Percentiles rank a stretch among this genome's conserved stretches.
Conservation (phyloP, 2,888 invertebrate species). For the Orthonevra nobilis region DNA sequence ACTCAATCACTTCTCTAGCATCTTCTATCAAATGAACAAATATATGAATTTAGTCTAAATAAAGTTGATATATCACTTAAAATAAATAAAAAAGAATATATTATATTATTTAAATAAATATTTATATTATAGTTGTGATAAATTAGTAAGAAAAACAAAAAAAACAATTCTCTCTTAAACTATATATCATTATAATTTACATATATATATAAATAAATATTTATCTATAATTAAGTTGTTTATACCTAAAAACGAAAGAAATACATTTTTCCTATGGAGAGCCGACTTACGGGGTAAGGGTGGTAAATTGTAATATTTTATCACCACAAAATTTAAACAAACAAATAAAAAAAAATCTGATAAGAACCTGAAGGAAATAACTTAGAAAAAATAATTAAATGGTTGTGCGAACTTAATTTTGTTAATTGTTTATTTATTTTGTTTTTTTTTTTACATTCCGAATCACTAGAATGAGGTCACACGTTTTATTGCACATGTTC, state of each 20-base stretch:
- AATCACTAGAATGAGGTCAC: too few species aligned
- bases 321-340: conserved; percentile 19
- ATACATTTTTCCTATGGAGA: conserved; percentile 31
- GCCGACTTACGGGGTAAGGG: conserved; percentile 37
- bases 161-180: conserved; percentile 2
- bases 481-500: too few species aligned
- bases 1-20: conserved; percentile 59
- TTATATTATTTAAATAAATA: too few species aligned
- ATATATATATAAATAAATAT: conserved; percentile 17
- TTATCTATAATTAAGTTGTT: conserved; percentile 23
- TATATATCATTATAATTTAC: conserved; percentile 29
- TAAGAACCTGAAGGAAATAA: background rate
- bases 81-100: conserved; percentile 10
- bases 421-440: conserved; percentile 27
- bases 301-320: conserved; percentile 29
- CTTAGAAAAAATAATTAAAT: conserved; percentile 34
- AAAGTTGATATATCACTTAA: conserved; percentile 17
- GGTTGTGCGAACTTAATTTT: conserved; percentile 57
- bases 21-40: conserved; percentile 24
- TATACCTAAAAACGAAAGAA: conserved; percentile 13
- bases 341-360: background rate
- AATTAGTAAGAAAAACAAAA: conserved; percentile 17
- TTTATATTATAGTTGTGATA: conserved; percentile 60
- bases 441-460: too few species aligned
- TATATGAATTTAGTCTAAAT: background rate